These are phyloP conservation scores for Graphium colonna DNA, from an alignment of 2,888 invertebrate genomes.

Conservation along the genomic window DNA sequence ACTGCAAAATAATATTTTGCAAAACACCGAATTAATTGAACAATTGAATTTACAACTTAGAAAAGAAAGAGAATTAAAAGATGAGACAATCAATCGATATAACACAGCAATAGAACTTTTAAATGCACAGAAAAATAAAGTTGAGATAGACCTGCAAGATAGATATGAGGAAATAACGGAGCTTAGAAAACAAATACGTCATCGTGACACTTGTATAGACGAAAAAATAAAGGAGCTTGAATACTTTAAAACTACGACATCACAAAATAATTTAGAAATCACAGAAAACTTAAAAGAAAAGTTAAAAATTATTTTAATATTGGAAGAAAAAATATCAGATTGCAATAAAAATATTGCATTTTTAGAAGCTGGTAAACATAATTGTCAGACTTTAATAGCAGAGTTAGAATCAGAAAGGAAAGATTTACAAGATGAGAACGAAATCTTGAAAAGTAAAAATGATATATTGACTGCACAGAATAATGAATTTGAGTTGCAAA, in stretches of 20 bases:
- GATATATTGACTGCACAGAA: not conserved
- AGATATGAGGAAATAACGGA: constrained; percentile 36
- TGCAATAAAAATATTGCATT: not conserved
- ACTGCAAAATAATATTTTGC: constrained; percentile 56
- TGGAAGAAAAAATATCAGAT: constrained; percentile 5
- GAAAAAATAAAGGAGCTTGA: constrained; percentile 44
- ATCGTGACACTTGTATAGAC: constrained; percentile 34
- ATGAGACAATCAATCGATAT: constrained; percentile 43
- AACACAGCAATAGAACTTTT: constrained; percentile 33
- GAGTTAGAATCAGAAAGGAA: constrained; percentile 11
- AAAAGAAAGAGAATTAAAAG: constrained; percentile 46
- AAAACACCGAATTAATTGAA: constrained; percentile 59
- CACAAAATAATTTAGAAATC: constrained; percentile 3
- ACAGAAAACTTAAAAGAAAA: constrained; percentile 6
- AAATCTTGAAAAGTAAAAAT: constrained; percentile 1
- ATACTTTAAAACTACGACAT: constrained; percentile 36
- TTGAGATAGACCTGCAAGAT: constrained; percentile 19
- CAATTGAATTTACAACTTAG: constrained; percentile 46
- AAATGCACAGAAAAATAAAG: constrained; percentile 17
- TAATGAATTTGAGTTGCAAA: constrained; percentile 2
- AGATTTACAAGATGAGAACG: not conserved
- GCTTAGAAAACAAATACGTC: constrained; percentile 36
- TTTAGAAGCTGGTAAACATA: constrained; percentile 6
- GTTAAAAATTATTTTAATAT: not conserved
- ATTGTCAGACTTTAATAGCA: not conserved